phyloP scores from a whole-genome alignment of 2,888 invertebrate species.

The Papilio demoleus region DNA sequence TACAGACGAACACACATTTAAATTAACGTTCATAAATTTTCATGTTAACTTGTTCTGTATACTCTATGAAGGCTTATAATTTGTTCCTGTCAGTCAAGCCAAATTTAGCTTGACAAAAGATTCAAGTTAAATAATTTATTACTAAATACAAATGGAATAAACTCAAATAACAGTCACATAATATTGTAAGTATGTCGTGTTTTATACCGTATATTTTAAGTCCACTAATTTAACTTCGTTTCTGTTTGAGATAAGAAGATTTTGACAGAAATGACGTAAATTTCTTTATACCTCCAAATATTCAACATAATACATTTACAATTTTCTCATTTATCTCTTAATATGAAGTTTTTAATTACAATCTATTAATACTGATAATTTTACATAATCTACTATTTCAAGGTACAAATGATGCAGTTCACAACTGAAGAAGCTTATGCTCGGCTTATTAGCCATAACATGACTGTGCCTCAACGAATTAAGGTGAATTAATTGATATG shows the following conservation, averaged over 20 bases:
- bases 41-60: background rate
- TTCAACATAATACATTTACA: slow-evolving; percentile 4
- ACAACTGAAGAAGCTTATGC: slow-evolving; percentile 77
- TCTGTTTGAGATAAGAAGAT: background rate
- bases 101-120: slow-evolving; percentile 28
- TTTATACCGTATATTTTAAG: background rate
- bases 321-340: background rate
- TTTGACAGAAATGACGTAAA: slow-evolving; percentile 32
- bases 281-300: slow-evolving; percentile 25
- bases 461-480: slow-evolving; percentile 80
- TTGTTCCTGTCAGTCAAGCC: slow-evolving; percentile 37
- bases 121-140: slow-evolving; percentile 25
- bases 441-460: slow-evolving; percentile 78
- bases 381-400: slow-evolving; percentile 11
- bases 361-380: background rate
- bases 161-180: slow-evolving; percentile 18
- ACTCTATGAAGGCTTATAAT: slow-evolving; percentile 7
- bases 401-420: slow-evolving; percentile 52
- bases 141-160: slow-evolving; percentile 39
- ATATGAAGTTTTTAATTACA: background rate
- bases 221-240: background rate
- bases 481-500: slow-evolving; percentile 61
- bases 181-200: slow-evolving; percentile 26
- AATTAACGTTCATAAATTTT: background rate
- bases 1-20: background rate